These are phyloP conservation scores for Eretmocerus hayati DNA, from an alignment of 2,888 invertebrate genomes.

Conservation along the genomic window DNA sequence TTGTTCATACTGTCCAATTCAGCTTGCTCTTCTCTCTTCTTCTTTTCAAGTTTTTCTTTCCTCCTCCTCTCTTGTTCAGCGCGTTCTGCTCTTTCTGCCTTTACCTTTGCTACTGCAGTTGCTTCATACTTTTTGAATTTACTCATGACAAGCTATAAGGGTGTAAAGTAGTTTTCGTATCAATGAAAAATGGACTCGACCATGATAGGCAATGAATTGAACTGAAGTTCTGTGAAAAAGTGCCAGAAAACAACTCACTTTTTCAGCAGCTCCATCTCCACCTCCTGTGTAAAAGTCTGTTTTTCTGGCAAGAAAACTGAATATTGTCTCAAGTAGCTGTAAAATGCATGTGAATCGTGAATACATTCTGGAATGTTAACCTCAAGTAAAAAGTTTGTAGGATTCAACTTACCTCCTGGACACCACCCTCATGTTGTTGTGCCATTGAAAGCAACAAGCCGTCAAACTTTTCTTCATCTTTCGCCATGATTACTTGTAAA, in stretches of 20 bases:
- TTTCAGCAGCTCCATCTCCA: slow-evolving; percentile 74
- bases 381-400: slow-evolving; percentile 18
- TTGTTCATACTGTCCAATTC: slow-evolving; percentile 47
- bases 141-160: slow-evolving; percentile 67
- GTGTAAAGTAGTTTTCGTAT: no score
- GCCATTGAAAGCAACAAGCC: slow-evolving; percentile 86
- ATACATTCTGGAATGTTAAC: slow-evolving; percentile 11
- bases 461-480: slow-evolving; percentile 75
- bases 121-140: slow-evolving; percentile 76
- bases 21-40: slow-evolving; percentile 53
- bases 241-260: slow-evolving; percentile 50
- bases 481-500: slow-evolving; percentile 60
- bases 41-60: slow-evolving; percentile 59
- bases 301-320: slow-evolving; percentile 89
- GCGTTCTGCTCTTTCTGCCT: slow-evolving; percentile 55
- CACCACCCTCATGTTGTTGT: slow-evolving; percentile 89
- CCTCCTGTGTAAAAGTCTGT: slow-evolving; percentile 96
- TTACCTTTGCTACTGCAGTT: slow-evolving; percentile 57
- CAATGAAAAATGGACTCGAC: no score
- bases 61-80: slow-evolving; percentile 64
- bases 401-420: slow-evolving; percentile 66
- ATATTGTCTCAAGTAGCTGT: slow-evolving; percentile 85
- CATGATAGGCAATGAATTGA: no score
- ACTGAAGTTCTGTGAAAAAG: no score
- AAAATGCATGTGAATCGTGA: slow-evolving; percentile 31